Evolutionary conservation across 2,797 vertebrate species (phyloP).

Genomic region (Ctenopoma kingsleyae): DNA sequence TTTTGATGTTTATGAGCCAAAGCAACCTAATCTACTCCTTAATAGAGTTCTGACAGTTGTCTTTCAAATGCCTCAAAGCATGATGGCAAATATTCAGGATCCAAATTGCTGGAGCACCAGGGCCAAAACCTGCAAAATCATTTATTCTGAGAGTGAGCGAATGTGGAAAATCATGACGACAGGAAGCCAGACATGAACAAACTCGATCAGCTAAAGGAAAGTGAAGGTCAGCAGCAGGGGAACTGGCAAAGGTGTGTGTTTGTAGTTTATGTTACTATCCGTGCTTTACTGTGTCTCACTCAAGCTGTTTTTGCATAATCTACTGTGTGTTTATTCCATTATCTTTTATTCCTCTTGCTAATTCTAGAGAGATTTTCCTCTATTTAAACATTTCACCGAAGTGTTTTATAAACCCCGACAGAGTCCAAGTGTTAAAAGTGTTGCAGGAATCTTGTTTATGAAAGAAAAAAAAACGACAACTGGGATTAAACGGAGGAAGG

Average conservation of each 20-base stretch:
- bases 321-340: background rate
- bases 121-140: constrained; percentile 34
- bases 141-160: background rate
- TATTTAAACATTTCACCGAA: constrained; percentile 7
- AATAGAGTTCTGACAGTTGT: background rate
- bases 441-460: constrained; percentile 23
- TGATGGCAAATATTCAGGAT: constrained; percentile 8
- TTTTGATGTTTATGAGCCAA: background rate
- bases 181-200: constrained; percentile 17
- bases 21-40: background rate
- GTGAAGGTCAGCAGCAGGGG: constrained; percentile 8
- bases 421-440: constrained; percentile 30
- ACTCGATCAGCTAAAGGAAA: constrained; percentile 22
- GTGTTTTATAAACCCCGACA: constrained; percentile 26
- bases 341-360: background rate
- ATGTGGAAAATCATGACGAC: constrained; percentile 23
- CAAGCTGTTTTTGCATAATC: background rate
- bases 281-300: background rate
- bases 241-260: constrained; percentile 14
- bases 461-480: constrained; percentile 11
- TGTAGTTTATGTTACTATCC: constrained; percentile 3
- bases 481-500: background rate
- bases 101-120: background rate
- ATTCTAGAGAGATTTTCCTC: background rate
- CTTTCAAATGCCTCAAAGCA: background rate